These are phyloP conservation scores for Psophia crepitans DNA, from an alignment of 2,113 vertebrate species.

Conservation along the genomic window DNA sequence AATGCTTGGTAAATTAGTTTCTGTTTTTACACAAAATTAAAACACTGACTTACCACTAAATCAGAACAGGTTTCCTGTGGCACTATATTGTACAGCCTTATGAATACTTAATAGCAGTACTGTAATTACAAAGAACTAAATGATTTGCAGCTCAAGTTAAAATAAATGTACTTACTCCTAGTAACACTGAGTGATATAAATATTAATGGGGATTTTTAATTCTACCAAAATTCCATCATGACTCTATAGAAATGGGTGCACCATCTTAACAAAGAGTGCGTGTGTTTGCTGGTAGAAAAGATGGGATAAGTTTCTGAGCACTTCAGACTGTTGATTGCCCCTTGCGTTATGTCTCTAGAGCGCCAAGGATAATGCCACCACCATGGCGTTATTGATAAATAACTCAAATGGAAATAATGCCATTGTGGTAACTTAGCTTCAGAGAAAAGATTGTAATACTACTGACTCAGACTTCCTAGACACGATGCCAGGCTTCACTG, in stretches of 20 bases:
- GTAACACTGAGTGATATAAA: constrained; percentile 30
- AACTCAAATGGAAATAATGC: background rate
- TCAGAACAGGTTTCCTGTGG: constrained; percentile 43
- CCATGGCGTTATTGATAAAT: fast-evolving
- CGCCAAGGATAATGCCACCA: background rate
- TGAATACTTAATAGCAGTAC: constrained; percentile 46
- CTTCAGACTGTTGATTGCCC: background rate
- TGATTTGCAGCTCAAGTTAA: constrained; percentile 33
- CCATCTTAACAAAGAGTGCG: background rate
- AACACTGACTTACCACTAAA: constrained; percentile 51
- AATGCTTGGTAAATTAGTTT: constrained; percentile 1
- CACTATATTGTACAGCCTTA: constrained; percentile 18
- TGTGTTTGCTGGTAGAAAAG: background rate
- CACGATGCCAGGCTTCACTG: background rate
- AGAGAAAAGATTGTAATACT: background rate
- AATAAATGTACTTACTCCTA: constrained; percentile 34
- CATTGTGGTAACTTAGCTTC: background rate
- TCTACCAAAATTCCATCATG: constrained; percentile 17
- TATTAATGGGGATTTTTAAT: constrained; percentile 50
- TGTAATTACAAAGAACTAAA: constrained; percentile 49
- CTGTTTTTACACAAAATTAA: constrained; percentile 34
- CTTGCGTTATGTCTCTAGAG: background rate
- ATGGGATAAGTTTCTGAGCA: background rate
- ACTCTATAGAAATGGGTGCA: constrained; percentile 7
- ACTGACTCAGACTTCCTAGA: background rate